These are phyloP conservation scores for Falco punctatus DNA, from an alignment of 2,113 vertebrate species.

Conservation along the genomic window DNA sequence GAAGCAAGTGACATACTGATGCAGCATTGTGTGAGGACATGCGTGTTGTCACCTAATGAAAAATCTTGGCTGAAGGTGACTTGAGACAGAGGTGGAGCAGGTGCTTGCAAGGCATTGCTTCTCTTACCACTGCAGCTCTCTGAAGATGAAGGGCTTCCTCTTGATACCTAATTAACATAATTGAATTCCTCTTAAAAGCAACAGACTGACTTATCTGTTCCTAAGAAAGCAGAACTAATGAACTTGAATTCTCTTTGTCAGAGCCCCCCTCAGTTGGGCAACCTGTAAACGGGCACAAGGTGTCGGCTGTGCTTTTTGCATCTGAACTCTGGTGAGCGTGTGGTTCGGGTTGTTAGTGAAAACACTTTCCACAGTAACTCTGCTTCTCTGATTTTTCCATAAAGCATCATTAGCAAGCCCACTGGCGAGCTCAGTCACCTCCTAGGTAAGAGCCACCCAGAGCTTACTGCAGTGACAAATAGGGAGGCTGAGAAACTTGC, in stretches of 20 bases:
- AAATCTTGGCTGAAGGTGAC: not conserved
- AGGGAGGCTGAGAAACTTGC: not conserved
- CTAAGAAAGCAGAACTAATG: conserved; percentile 57
- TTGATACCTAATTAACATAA: not conserved
- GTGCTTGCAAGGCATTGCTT: not conserved
- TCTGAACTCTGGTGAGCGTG: not conserved
- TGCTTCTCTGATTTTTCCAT: conserved; percentile 9
- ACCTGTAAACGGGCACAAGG: not conserved
- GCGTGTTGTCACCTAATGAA: not conserved
- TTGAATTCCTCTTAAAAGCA: conserved; percentile 44
- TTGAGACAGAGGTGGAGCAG: conserved; percentile 21
- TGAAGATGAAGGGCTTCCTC: conserved; percentile 48
- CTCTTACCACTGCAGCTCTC: not conserved
- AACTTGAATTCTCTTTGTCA: conserved; percentile 12
- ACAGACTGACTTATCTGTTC: conserved; percentile 21
- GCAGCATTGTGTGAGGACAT: not conserved
- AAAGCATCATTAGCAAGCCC: not conserved
- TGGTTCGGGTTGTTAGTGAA: conserved; percentile 35
- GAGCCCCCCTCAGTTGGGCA: conserved; percentile 2
- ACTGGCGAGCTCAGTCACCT: not conserved
- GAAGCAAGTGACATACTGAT: not conserved
- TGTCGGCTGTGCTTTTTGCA: not conserved
- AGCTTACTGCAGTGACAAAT: not conserved
- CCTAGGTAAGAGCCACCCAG: not conserved
- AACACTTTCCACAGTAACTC: conserved; percentile 42